These are phyloP conservation scores for Phacellophora camtschatica DNA, from an alignment of 30 jellyfish, hydroid and myxozoan species.

Conservation along the genomic window DNA sequence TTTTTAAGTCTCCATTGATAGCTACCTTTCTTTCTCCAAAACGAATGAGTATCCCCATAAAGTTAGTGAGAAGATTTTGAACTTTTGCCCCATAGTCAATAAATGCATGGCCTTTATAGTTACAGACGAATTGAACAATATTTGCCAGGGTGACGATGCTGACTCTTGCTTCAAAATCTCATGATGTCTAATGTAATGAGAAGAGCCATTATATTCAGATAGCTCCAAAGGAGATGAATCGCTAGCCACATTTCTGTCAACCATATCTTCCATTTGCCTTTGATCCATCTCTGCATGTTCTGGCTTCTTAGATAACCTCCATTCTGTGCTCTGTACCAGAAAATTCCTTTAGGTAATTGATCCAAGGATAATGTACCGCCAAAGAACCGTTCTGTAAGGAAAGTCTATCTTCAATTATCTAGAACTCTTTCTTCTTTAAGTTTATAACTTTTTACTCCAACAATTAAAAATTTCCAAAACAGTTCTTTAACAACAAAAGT, in stretches of 20 bases:
- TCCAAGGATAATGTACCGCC: slow-evolving; percentile 73
- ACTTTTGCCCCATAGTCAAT: slow-evolving; percentile 73
- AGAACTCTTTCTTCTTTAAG: slow-evolving; percentile 48
- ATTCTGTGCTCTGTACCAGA: slow-evolving; percentile 63
- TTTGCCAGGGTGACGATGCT: slow-evolving; percentile 62
- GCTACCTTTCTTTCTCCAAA: slow-evolving; percentile 64
- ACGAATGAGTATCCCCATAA: slow-evolving; percentile 48
- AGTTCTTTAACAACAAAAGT: too few species aligned
- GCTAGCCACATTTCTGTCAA: slow-evolving; percentile 12
- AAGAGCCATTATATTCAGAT: slow-evolving; percentile 40
- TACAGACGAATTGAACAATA: slow-evolving; percentile 55
- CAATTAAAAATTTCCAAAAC: too few species aligned
- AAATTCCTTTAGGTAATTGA: slow-evolving; percentile 46
- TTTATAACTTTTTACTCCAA: too few species aligned
- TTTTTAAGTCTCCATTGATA: slow-evolving; percentile 42
- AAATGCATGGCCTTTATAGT: slow-evolving; percentile 56
- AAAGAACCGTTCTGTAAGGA: slow-evolving; percentile 27
- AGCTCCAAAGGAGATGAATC: slow-evolving; percentile 16
- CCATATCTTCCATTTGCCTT: slow-evolving; percentile 35
- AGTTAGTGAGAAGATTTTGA: slow-evolving; percentile 68
- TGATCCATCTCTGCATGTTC: slow-evolving; percentile 66
- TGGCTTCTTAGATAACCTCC: slow-evolving; percentile 24
- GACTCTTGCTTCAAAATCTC: slow-evolving; percentile 37
- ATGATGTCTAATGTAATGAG: slow-evolving; percentile 72
- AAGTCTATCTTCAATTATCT: slow-evolving; percentile 40